These are phyloP conservation scores for Chaetodon trifasciatus DNA, from an alignment of 2,797 vertebrate genomes.

Conservation along the genomic window DNA sequence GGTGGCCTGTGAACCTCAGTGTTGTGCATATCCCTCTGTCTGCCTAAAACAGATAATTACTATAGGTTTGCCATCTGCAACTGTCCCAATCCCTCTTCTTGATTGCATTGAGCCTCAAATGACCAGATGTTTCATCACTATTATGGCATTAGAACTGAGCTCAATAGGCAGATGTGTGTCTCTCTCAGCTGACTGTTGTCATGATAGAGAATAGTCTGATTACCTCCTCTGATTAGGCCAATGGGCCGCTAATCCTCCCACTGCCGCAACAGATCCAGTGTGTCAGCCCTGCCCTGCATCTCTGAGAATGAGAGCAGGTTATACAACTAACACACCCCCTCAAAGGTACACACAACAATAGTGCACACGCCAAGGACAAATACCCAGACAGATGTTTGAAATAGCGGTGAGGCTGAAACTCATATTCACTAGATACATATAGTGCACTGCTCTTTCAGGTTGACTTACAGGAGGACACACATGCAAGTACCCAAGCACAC, in stretches of 20 bases:
- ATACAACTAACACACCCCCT: constrained; percentile 32
- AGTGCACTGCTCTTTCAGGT: not conserved
- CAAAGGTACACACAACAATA: not conserved
- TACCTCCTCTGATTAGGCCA: constrained; percentile 82
- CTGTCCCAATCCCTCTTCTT: constrained; percentile 80
- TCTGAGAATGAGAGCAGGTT: constrained; percentile 59
- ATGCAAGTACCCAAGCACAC: not conserved
- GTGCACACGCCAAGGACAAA: constrained; percentile 9
- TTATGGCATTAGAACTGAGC: constrained; percentile 87
- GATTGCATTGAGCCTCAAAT: constrained; percentile 83
- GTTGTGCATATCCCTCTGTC: constrained; percentile 41
- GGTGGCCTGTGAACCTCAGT: constrained; percentile 45
- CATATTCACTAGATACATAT: constrained; percentile 1
- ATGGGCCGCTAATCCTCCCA: constrained; percentile 76
- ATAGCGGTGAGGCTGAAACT: constrained; percentile 9
- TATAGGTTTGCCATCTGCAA: constrained; percentile 83
- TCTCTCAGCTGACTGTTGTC: constrained; percentile 81
- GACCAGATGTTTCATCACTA: constrained; percentile 88
- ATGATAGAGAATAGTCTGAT: constrained; percentile 82
- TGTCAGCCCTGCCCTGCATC: constrained; percentile 45
- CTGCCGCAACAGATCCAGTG: constrained; percentile 58
- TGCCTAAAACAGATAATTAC: constrained; percentile 69
- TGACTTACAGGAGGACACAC: not conserved
- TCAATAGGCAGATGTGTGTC: constrained; percentile 88
- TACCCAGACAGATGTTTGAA: constrained; percentile 13